A percentile compares a stretch with the other conserved stretches of the same genome.
phyloP scores from a whole-genome alignment of 2,888 invertebrate genomes.

The Drosophila paranaensis region DNA sequence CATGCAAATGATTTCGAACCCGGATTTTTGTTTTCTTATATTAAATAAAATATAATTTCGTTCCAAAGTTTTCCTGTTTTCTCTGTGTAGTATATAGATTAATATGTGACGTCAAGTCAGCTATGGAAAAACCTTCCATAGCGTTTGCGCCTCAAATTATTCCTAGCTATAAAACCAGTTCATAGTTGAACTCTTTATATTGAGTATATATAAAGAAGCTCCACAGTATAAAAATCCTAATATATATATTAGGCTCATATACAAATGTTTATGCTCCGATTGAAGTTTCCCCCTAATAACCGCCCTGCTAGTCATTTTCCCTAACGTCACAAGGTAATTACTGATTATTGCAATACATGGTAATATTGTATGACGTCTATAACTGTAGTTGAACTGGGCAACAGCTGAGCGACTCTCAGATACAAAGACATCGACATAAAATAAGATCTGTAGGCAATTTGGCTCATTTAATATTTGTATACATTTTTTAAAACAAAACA shows the following conservation, averaged over 20 bases:
- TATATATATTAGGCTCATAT: not conserved
- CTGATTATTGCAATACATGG: conserved; percentile 4
- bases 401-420: not conserved
- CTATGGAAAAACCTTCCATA: conserved; percentile 10
- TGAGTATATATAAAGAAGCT: not conserved
- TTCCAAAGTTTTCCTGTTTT: conserved; percentile 2
- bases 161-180: not conserved
- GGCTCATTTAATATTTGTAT: not conserved
- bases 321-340: too few relatives aligned
- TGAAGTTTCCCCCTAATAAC: too few relatives aligned
- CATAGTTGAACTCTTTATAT: not conserved
- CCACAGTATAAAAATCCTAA: not conserved
- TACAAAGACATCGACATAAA: conserved; percentile 8
- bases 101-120: conserved; percentile 19
- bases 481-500: conserved; percentile 10
- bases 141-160: not conserved
- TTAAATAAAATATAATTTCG: not conserved
- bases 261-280: not conserved
- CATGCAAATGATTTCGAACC: conserved; percentile 5
- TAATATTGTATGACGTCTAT: not conserved
- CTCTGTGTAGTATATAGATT: not conserved
- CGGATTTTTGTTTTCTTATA: conserved; percentile 2
- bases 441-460: not conserved
- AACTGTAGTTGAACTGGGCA: conserved; percentile 10
- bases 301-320: not conserved